A percentile compares a stretch with the other conserved stretches of the same genome.
Evolutionary conservation across 2,113 vertebrate species (phyloP).

Genomic region (Potamarius usumacintae): DNA sequence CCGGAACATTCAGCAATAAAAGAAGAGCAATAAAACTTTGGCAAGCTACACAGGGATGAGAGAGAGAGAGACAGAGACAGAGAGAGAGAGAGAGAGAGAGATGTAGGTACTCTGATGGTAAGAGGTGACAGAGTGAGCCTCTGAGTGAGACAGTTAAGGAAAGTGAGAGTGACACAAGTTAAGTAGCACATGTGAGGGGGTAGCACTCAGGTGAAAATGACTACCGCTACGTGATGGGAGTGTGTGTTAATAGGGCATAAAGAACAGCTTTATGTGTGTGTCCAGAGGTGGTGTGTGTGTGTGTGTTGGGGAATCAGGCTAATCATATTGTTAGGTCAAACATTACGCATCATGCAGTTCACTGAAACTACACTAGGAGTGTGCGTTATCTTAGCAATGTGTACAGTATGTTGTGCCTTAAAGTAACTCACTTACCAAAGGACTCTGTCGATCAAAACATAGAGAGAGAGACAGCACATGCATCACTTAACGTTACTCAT

Average conservation of each 20-base stretch:
- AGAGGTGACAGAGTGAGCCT: constrained; percentile 43
- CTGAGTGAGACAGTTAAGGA: constrained; percentile 56
- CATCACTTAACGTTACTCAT: constrained; percentile 94
- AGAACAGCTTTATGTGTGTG: constrained; percentile 63
- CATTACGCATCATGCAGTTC: constrained; percentile 97
- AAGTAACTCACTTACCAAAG: constrained; percentile 99
- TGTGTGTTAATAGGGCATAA: constrained; percentile 53
- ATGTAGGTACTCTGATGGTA: constrained; percentile 46
- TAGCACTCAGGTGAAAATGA: constrained; percentile 74
- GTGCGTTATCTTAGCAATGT: constrained; percentile 58
- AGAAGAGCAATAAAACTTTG: constrained; percentile 31
- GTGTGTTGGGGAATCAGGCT: neutral
- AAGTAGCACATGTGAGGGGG: constrained; percentile 71
- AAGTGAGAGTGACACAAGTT: constrained; percentile 60
- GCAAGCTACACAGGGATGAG: constrained; percentile 32
- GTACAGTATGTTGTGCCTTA: constrained; percentile 81
- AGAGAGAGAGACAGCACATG: constrained; percentile 99
- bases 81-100: constrained; percentile 12
- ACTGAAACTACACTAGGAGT: constrained; percentile 72
- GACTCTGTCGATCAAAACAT: constrained; percentile 99
- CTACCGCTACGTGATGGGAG: constrained; percentile 75
- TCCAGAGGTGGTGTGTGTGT: constrained; percentile 65
- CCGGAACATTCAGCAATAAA: constrained; percentile 47
- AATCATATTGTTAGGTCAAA: constrained; percentile 79
- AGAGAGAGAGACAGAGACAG: constrained; percentile 6